Evolutionary conservation across 1,140 invertebrate genomes (phyloP), one percentile per base, ranked within the genome.

Genomic region (Diachasma alloeum): DNA sequence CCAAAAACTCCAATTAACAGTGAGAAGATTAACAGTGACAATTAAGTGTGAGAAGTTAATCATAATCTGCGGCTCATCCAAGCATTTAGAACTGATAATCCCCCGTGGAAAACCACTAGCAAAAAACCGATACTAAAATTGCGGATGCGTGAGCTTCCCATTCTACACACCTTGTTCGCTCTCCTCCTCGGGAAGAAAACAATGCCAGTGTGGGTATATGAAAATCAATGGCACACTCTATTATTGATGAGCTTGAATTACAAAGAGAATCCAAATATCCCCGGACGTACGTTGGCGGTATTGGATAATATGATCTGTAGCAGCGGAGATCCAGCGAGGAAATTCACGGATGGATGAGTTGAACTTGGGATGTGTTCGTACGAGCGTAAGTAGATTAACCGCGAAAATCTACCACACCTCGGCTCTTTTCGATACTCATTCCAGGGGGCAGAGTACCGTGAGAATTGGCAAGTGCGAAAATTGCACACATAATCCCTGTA

Each of bases 371-470:
- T 42, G 53, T 74, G 72, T 56, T 74, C 59, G 48, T 74, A 26
- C 63, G 72, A 74, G 72, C 72, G 63, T 74, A 74, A 74, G 72
- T 74, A 74, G 72, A 74, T 74, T 74, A 74, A 74, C 72, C 72
- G 31, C 72, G 63, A 10, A 46, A 53, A 53, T 53, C 24, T 63
- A 42, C 4, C 39, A 11, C 39, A 8, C 59, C 15, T 31, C 22
- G 19, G 15, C 59, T 19, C 24, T 63, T 63, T 26, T 63, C 59
- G 17, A 24, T 19, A 24, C 59, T 26, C 59, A 26, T 63, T 53
- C n/a, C 48, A 3, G 5, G 15, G n/a, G 15, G n/a, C 63, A 31
- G 44, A 67, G 72, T 67, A 74, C 59, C 56, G 15, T 63, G 36
- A 42, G 37, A 74, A 74, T 44, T 67, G 59, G 59, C 72, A 44